These are phyloP conservation scores for Hirundo rustica DNA, from an alignment of 2,797 vertebrate genomes.

Conservation along the genomic window DNA sequence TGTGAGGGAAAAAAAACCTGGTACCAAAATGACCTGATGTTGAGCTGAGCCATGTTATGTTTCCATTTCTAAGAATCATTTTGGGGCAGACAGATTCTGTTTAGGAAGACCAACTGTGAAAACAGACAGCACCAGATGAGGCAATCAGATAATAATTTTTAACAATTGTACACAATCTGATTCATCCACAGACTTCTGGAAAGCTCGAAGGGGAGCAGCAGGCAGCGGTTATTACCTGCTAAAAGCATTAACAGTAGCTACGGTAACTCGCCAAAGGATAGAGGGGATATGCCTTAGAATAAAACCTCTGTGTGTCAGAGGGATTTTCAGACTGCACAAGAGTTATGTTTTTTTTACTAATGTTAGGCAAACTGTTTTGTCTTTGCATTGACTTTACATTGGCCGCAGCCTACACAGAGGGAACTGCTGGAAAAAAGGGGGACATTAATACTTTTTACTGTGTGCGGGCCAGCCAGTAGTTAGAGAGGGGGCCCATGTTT, in stretches of 20 bases:
- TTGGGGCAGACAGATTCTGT: background rate
- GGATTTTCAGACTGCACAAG: slow-evolving; percentile 69
- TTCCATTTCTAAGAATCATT: slow-evolving; percentile 3
- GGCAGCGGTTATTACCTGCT: slow-evolving; percentile 60
- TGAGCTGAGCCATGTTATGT: background rate
- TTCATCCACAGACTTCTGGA: background rate
- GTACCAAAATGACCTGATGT: background rate
- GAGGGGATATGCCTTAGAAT: slow-evolving; percentile 60
- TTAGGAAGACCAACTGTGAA: background rate
- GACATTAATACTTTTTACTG: slow-evolving; percentile 92
- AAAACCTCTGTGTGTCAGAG: slow-evolving; percentile 70
- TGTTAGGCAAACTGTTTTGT: slow-evolving; percentile 99
- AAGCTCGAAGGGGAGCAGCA: slow-evolving; percentile 27
- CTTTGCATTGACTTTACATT: slow-evolving; percentile 91
- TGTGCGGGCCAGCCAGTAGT: slow-evolving; percentile 88
- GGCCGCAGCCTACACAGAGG: slow-evolving; percentile 85
- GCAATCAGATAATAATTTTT: slow-evolving; percentile 10
- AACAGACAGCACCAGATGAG: background rate
- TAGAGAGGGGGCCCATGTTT: slow-evolving; percentile 93
- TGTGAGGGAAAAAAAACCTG: background rate
- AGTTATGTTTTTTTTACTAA: slow-evolving; percentile 82
- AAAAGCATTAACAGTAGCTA: slow-evolving; percentile 69
- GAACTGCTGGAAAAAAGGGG: slow-evolving; percentile 80
- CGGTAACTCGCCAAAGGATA: slow-evolving; percentile 39
- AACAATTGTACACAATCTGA: background rate